Base-by-base conservation (phyloP, 2,888 invertebrate species). In the Rhyacophila evoluta region DNA sequence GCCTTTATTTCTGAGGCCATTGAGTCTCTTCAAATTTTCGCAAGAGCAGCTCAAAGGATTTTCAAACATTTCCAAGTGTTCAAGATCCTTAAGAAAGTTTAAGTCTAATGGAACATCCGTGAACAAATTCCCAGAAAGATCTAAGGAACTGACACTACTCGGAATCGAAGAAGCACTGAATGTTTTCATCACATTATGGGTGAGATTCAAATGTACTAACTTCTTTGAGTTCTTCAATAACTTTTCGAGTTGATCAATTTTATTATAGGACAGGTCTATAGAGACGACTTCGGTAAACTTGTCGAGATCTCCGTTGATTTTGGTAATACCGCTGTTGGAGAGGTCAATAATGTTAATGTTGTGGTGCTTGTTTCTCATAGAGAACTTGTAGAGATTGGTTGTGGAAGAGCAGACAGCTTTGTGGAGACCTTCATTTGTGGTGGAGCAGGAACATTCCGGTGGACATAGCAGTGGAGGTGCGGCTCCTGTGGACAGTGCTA, bases 31-130 rank as follows among this genome's bases (percentile, higher is more conserved):
- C 78, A 94, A 86, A 78, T 94, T 93, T 81, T 91, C 90, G 84
- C 95, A 95, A 29, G 93, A 91, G 86, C 95, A 95, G 83, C 92
- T 89, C 4, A 95, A 87, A 38, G 92, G 92, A 85, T 95, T 95
- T 68, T 92, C 92, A 72, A 91, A 89, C 79, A 95, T 84, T 85
- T 94, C 91, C 79, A 95, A 87, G 83, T 91, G 90, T 84, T 91
- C 91, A 75, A 95, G 86, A 83, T 89, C 86, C 68, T 87, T 87
- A 77, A 93, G 86, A 82, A 88, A 87, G 27, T 86, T 87, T 77
- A 94, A 84, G 83, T 93, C 92, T 76, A 88, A 85, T 4, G 94
- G 92, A 80, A 94, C 87, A 85, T 92, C 87, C 77, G 86, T 87
- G 79, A 94, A 87, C 68, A 90, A 87, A 85, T 94, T 94, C 84